Conservation (phyloP, 2,113 vertebrate species). For the Strigops habroptila region DNA sequence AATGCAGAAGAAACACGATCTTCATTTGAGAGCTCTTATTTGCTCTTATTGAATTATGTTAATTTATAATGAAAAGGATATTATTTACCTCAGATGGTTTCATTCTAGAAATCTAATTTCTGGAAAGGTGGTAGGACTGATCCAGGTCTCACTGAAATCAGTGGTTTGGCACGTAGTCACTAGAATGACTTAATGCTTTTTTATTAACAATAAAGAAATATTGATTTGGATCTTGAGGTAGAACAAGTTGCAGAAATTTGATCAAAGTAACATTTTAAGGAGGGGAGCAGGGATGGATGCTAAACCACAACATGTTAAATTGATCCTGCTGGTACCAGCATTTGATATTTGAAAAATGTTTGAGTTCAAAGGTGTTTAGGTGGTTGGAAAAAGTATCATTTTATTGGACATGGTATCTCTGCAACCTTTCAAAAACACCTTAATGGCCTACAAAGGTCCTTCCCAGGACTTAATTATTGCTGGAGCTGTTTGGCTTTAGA, state of each 20-base stretch:
- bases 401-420: neutral
- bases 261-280: neutral
- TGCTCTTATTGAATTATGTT: neutral
- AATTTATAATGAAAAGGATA: neutral
- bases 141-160: neutral
- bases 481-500: neutral
- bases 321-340: neutral
- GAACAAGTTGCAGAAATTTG: neutral
- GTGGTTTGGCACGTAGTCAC: neutral
- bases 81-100: neutral
- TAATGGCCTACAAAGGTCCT: neutral
- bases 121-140: neutral
- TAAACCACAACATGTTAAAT: neutral
- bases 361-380: neutral
- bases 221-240: neutral
- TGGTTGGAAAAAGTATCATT: neutral
- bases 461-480: neutral
- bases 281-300: neutral
- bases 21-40: neutral
- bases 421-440: neutral
- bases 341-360: neutral
- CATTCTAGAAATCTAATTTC: neutral
- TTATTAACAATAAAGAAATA: neutral
- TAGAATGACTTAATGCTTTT: neutral
- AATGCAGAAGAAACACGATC: accelerated